phyloP scores from a whole-genome alignment of 2,888 invertebrate species.

The Arctia plantaginis region DNA sequence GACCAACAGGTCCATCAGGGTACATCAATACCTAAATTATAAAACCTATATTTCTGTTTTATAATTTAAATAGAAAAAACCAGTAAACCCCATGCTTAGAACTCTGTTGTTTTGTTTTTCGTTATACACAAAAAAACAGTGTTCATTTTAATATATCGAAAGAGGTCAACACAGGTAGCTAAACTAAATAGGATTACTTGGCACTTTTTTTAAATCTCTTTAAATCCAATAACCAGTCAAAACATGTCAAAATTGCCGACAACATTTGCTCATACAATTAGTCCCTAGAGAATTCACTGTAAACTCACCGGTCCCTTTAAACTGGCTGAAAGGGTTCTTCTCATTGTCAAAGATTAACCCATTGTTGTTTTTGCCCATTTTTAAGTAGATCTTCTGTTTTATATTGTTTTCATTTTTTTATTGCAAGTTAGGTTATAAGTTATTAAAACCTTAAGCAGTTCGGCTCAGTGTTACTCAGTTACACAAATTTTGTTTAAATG shows the following conservation, averaged over 20 bases:
- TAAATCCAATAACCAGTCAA: slow-evolving; percentile 76
- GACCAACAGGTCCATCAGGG: no score
- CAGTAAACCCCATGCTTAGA: neutral
- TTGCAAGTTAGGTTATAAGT: no score
- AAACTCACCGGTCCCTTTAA: slow-evolving; percentile 63
- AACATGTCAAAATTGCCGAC: slow-evolving; percentile 78
- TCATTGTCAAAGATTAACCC: slow-evolving; percentile 57
- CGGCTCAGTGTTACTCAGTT: no score
- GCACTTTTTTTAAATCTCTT: slow-evolving; percentile 60
- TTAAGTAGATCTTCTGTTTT: slow-evolving; percentile 39
- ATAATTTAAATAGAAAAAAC: no score
- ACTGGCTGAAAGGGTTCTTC: slow-evolving; percentile 68
- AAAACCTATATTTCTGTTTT: no score
- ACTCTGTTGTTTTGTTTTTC: neutral
- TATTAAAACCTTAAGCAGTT: no score
- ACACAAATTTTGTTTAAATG: no score
- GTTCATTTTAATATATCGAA: neutral
- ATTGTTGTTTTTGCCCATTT: slow-evolving; percentile 52
- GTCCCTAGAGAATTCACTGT: slow-evolving; percentile 68
- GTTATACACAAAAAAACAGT: neutral
- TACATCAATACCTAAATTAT: no score
- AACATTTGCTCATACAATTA: slow-evolving; percentile 68
- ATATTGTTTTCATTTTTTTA: neutral
- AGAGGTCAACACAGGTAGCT: slow-evolving; percentile 67
- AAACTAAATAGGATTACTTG: slow-evolving; percentile 68